A percentile compares a stretch with the other conserved stretches of the same genome.
Conservation (phyloP, 2,888 invertebrate genomes). For the Aporophyla lueneburgensis region DNA sequence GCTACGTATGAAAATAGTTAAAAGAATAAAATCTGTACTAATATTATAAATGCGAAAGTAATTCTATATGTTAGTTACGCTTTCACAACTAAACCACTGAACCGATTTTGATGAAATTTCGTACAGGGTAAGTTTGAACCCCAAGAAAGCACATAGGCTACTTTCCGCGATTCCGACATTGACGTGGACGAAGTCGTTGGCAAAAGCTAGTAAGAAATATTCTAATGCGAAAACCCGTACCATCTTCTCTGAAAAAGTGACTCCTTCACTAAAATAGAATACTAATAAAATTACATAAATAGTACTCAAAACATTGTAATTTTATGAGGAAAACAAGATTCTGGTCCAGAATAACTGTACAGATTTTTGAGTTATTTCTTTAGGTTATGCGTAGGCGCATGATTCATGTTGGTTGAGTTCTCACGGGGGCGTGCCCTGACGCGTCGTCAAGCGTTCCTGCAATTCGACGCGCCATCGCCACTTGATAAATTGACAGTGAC, state of each 20-base stretch:
- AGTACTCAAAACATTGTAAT: slow-evolving; percentile 8
- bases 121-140: too few relatives aligned
- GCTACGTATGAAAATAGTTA: not conserved
- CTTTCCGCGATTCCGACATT: too few relatives aligned
- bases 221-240: not conserved
- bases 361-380: slow-evolving; percentile 2
- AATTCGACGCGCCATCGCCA: slow-evolving; percentile 30
- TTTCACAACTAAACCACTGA: too few relatives aligned
- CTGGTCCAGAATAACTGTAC: not conserved
- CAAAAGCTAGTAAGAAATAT: too few relatives aligned
- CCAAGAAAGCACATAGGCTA: too few relatives aligned
- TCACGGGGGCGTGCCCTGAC: slow-evolving; percentile 34
- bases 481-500: slow-evolving; percentile 13
- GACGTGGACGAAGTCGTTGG: too few relatives aligned
- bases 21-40: not conserved
- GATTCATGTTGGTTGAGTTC: slow-evolving; percentile 37
- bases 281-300: not conserved
- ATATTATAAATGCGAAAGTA: too few relatives aligned
- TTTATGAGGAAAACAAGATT: slow-evolving; percentile 28
- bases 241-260: not conserved
- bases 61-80: too few relatives aligned
- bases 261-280: not conserved
- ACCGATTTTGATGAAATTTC: too few relatives aligned
- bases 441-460: slow-evolving; percentile 4
- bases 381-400: slow-evolving; percentile 24